A percentile compares a stretch with the other conserved stretches of the same genome.
These are phyloP conservation scores for cattle (Bos taurus) DNA, from an alignment of 2,113 vertebrate genomes.

Conservation along the genomic window DNA sequence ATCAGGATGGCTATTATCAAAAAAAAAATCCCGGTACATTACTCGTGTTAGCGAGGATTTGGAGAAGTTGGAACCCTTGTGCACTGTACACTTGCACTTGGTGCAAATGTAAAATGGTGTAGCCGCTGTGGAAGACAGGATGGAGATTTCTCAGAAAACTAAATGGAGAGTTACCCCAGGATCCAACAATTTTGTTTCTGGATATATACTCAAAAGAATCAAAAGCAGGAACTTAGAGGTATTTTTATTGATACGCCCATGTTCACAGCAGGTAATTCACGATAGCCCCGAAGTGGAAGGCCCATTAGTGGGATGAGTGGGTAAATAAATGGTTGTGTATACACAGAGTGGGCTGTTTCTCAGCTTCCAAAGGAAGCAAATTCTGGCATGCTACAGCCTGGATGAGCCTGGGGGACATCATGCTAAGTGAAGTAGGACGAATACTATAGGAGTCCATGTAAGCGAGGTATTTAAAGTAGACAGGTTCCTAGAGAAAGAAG, in stretches of 20 bases:
- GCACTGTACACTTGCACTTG: no score
- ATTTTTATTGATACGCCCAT: neutral
- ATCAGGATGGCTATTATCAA: accelerated
- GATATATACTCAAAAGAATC: neutral
- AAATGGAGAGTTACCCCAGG: neutral
- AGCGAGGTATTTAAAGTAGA: neutral
- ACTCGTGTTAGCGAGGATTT: accelerated
- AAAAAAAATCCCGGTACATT: neutral
- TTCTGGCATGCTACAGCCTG: no score
- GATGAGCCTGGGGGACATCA: neutral
- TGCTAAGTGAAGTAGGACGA: neutral
- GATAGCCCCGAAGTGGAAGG: neutral
- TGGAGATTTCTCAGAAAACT: neutral
- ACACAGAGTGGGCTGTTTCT: accelerated
- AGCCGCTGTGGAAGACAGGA: neutral
- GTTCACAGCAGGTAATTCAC: neutral
- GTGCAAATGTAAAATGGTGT: neutral
- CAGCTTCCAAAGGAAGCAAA: neutral
- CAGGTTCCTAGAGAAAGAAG: neutral
- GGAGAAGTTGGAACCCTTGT: neutral
- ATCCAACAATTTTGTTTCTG: neutral
- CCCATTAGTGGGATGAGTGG: accelerated
- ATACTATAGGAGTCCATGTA: neutral
- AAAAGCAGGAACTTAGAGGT: no score
- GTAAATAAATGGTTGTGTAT: neutral